Base-by-base conservation (phyloP, 2,113 vertebrate species). In the Megaptera novaeangliae region DNA sequence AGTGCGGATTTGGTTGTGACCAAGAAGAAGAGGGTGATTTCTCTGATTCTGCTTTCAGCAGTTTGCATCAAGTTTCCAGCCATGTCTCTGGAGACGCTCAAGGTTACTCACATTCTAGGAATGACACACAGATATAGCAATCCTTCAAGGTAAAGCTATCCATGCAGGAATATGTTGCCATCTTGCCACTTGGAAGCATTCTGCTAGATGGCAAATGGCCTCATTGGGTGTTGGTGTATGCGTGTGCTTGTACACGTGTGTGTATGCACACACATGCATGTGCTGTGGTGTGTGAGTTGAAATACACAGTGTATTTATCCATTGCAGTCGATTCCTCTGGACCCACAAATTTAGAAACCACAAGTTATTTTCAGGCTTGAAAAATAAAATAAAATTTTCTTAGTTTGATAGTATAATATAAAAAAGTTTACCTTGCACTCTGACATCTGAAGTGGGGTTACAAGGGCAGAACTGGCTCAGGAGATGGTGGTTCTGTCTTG, bases 141-240 rank as follows among this genome's bases (percentile, higher is more conserved):
- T 98, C 97, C 0, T 96, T 98, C 78, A 98, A 98, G 97, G 98
- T 98, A 97, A 72, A 15, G 11, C 41, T 1, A 11, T 72, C 31
- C 29, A 3, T 29, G 63, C 49, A 29, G 71, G 63, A 52, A 59
- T 55, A 41, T 36, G 12, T 39, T 68, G 71, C n/a, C 23, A 2
- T 39, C 12, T 41, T 52, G 31, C 52, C 9, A 36, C 20, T 27
- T 46, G 34, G 34, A 69, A 63, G n/a, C 34, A 41, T 74, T 11
- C 23, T 78, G 31, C 14, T 21, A 74, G 46, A 63, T 66, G 59
- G 59, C 13, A n/a, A 34, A 31, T 91, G 20, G 36, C 21, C 12
- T 94, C 6, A 4, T 0, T 34, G 34, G 55, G 18, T 71, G 5
- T 41, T 41, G 34, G 12, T 29, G 0, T 52, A 4, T 17, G 23